Base-by-base conservation (phyloP, 2,113 vertebrate genomes). In the Edolisoma coerulescens region DNA sequence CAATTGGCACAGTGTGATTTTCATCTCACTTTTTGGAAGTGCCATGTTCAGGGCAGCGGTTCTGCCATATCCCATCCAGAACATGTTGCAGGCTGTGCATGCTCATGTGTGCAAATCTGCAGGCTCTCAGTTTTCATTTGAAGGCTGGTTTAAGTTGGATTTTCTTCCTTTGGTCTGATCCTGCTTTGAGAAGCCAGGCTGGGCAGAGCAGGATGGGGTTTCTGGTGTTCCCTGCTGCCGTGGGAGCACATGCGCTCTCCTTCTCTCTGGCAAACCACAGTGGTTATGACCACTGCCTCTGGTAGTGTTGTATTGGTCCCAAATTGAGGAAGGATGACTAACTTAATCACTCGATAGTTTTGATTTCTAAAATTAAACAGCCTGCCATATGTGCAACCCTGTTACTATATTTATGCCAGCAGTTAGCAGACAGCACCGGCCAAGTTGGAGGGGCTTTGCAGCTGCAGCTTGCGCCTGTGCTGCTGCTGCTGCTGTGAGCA, bases 281-380 rank as follows among this genome's bases (percentile, higher is more conserved):
- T 78, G 93, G 95, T 96, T 91, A 53, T 91, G 91, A 95, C 92
- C 90, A 37, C 93, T 92, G 89, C 90, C 91, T 94, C 87, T 96
- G 96, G 92, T 92, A 93, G 92, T 86, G 90, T 74, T 97, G 91
- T 86, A 92, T 85, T 90, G 83, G 90, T 95, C 92, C 96, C 90
- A 93, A 95, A 95, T 95, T 95, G 96, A 96, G 95, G 97, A 96
- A 96, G 95, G 91, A 96, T 93, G 91, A 90, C 83, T 87, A 95
- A 89, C 94, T 97, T 91, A 95, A 96, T 96, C 94, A 90, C 95
- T 96, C 22, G 1, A 92, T 93, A 96, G 95, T 96, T 97, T 95
- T 96, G 92, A 94, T 96, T 97, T 96, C 96, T 96, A 97, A 97
- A 97, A 97, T 97, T 97, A 97, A 97, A 97, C 94, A 94, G 90